Evolutionary conservation across 2,113 vertebrate species (phyloP), one percentile per base, ranked within the genome.

Genomic region (Panthera uncia): DNA sequence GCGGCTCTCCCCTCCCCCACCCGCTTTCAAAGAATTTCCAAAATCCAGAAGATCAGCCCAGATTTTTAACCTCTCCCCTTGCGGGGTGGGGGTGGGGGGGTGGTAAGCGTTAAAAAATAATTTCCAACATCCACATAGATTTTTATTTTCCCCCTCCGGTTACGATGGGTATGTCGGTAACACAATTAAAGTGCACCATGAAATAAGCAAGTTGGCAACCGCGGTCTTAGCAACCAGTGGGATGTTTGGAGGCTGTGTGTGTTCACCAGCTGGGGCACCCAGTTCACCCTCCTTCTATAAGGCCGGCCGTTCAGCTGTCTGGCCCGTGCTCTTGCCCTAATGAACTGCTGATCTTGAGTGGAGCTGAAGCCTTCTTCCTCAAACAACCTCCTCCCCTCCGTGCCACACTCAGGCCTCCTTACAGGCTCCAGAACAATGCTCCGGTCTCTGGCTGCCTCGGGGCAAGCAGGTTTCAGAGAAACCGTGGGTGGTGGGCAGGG

Each of bases 61-160:
- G 38, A 88, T 92, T 95, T 95, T 83, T 45, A 36, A 74, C 63
- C 66, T 66, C 5, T 55, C 3, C 71, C 92, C 80, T 50, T 76
- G 52, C 2, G 7, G 41, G 92, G 14, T 3, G 7, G 18, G 52
- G 73, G 65, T 12, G 41, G 31, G 10, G 21, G 14, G 15, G 55
- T 5, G 19, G n/a, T n/a, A 61, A n/a, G 82, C 96, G 94, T 97
- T 95, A 97, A 97, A 97, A 97, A 98, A 97, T 96, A 52, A 98
- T 98, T 98, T 97, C 98, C 98, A 98, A 98, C 97, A 93, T 98
- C 96, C 95, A 97, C 98, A 95, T 98, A 97, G 78, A 74, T 97
- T 96, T 96, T 97, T 97, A 97, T 96, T 94, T 95, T 83, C 69
- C 96, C 78, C 97, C 94, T 97, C 96, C 50, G 38, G 94, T 97